Percentiles rank a stretch among this genome's conserved stretches.
These are phyloP conservation scores for Astropecten irregularis DNA, from an alignment of 53 echinoderm and acorn worm genomes.

Conservation along the genomic window DNA sequence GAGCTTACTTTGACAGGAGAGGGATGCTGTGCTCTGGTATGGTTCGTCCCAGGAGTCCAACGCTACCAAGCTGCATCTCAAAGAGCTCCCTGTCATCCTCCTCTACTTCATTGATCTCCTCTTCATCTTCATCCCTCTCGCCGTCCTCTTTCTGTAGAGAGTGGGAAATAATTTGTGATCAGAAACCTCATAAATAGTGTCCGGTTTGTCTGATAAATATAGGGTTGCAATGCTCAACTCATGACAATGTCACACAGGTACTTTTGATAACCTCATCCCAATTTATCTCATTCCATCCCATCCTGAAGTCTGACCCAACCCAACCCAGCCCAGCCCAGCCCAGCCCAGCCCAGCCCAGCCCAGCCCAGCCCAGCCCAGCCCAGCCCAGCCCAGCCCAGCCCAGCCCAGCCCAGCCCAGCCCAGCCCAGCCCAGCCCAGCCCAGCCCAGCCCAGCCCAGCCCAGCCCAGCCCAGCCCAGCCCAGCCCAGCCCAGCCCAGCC, in stretches of 20 bases:
- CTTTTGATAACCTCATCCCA: no score
- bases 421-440: not conserved
- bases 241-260: no score
- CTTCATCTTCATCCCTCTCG: constrained; percentile 67
- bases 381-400: not conserved
- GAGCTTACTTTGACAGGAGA: constrained; percentile 76
- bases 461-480: no score
- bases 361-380: not conserved
- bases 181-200: not conserved
- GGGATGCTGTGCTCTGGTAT: constrained; percentile 91
- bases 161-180: not conserved
- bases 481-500: no score
- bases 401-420: not conserved
- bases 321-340: not conserved
- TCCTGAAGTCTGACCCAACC: no score
- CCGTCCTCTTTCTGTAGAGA: constrained; percentile 70
- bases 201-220: no score
- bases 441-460: no score
- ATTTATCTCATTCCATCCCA: no score
- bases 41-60: constrained; percentile 75
- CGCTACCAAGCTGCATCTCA: constrained; percentile 83
- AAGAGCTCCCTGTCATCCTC: constrained; percentile 94
- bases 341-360: not conserved
- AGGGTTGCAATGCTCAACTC: no score
- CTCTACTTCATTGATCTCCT: constrained; percentile 94